Evolutionary conservation across 2,797 vertebrate species (phyloP), one percentile per base, ranked within the genome.

Genomic region (Leucoraja ocellata): DNA sequence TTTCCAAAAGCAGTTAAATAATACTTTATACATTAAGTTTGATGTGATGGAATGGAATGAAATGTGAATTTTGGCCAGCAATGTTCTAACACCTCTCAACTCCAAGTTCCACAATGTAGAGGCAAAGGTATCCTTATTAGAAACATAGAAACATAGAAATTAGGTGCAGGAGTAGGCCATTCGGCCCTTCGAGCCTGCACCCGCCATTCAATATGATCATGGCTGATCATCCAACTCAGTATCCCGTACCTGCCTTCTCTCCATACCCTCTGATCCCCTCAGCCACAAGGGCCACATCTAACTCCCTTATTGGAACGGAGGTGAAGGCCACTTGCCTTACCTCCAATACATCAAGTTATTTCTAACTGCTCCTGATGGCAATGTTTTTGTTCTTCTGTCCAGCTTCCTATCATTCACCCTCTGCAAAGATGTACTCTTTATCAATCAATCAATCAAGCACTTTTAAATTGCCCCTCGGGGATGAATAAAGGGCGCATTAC

Each of bases 1-100:
- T 65, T 88, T 68, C 84, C 63, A 68, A 63, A 88, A 88, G 63
- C 54, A 84, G 25, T 83, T 63, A 63, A 86, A 83, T 11, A 84
- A 63, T n/a, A 86, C 11, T 28, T 86, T 65, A 65, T 32, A 28
- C 83, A 65, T 28, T 2, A 65, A 14, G 36, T 6, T 63, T 9
- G 28, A 10, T 7, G 4, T 32, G 54, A 58, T n/a, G 83, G 13
- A 28, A 16, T 32, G 28, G 13, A 28, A 16, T 32, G 28, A 58
- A 86, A 86, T 86, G 58, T 86, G 83, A 16, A 88, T 18, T 36
- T 32, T 68, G n/a, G 68, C 61, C n/a, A 88, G 13, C 11, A 32
- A 65, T 2, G 36, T 65, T 32, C n/a, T n/a, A 13, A 86, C 13
- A 71, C 23, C 39, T 23, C 18, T 46, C 23, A 32, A 28, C 4